phyloP scores from a whole-genome alignment of 2,888 invertebrate genomes.

The Clanis bilineata region DNA sequence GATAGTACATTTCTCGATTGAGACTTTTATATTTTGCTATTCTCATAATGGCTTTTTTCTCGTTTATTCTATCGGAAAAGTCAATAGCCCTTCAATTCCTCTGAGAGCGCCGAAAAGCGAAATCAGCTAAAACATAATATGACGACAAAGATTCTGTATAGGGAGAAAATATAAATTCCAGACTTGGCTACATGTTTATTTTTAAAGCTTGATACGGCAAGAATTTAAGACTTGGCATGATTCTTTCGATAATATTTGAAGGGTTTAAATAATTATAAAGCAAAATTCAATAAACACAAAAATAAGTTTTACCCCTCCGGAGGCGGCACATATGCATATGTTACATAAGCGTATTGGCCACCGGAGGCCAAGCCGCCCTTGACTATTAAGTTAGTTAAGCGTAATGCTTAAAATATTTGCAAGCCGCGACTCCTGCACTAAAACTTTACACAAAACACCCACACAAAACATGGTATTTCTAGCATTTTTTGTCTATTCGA shows the following conservation, averaged over 20 bases:
- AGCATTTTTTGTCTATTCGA: too few relatives aligned
- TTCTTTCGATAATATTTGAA: too few relatives aligned
- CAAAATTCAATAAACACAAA: background rate
- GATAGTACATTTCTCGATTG: background rate
- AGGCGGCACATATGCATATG: too few relatives aligned
- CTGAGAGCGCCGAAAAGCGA: background rate
- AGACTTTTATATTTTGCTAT: background rate
- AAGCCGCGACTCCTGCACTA: too few relatives aligned
- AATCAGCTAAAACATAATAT: constrained; percentile 21
- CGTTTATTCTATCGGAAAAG: constrained; percentile 4
- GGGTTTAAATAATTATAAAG: background rate
- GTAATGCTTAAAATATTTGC: too few relatives aligned
- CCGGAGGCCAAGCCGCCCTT: too few relatives aligned
- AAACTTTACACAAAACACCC: too few relatives aligned
- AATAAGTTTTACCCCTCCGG: too few relatives aligned
- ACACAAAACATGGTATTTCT: too few relatives aligned
- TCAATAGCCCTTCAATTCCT: background rate
- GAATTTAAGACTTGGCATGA: background rate
- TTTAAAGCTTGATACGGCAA: background rate
- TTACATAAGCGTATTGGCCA: too few relatives aligned
- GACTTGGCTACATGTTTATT: background rate
- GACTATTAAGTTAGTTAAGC: too few relatives aligned
- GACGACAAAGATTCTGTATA: background rate
- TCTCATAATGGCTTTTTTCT: background rate
- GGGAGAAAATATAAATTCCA: background rate